Percentiles rank a stretch among this genome's conserved stretches.
phyloP scores from a whole-genome alignment of 2,888 invertebrate species.

The Melipona beecheii region DNA sequence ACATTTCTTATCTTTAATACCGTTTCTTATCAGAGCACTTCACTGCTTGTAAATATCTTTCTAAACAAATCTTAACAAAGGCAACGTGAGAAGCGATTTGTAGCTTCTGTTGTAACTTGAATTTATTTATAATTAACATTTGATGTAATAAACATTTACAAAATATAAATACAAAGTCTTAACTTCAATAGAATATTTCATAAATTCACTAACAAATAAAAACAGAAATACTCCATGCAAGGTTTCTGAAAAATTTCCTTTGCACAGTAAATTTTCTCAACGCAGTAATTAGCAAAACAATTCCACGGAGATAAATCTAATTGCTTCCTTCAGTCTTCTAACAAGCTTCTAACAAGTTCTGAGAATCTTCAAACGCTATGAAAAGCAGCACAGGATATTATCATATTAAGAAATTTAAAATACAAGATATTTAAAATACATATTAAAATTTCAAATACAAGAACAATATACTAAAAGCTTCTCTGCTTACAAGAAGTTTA shows the following conservation, averaged over 20 bases:
- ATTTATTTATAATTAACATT: background rate
- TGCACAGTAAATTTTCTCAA: background rate
- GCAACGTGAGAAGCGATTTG: constrained; percentile 19
- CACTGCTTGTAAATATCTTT: constrained; percentile 27
- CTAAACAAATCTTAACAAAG: constrained; percentile 15
- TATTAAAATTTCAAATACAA: background rate
- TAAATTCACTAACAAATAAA: background rate
- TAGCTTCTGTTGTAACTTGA: background rate
- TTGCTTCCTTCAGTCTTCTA: background rate
- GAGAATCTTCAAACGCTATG: background rate
- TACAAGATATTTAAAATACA: no score
- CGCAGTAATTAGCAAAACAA: background rate
- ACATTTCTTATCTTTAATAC: constrained; percentile 39
- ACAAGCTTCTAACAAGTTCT: background rate
- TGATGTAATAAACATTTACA: background rate
- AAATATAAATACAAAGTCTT: background rate
- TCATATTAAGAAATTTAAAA: background rate
- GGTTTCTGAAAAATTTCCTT: background rate
- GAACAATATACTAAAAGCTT: background rate
- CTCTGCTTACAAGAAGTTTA: constrained; percentile 3
- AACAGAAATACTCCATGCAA: background rate
- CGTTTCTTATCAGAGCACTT: constrained; percentile 38
- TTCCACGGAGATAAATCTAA: constrained; percentile 16
- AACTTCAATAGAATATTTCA: background rate
- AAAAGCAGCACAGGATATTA: background rate